Conservation (phyloP, 1,140 invertebrate species). For the Liolophura sinensis region DNA sequence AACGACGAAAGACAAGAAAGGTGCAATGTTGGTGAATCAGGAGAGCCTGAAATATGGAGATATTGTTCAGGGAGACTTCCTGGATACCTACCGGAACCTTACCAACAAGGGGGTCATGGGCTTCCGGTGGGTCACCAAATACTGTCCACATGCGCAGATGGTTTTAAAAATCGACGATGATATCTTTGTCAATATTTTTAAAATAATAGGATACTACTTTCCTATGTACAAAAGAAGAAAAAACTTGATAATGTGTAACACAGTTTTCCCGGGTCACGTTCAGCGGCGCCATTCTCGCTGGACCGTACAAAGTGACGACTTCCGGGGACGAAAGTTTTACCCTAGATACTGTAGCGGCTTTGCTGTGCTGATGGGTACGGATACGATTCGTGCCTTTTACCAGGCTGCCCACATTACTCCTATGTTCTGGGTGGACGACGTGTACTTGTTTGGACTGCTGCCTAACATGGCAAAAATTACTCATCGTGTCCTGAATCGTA, state of each 20-base stretch:
- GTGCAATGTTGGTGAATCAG: neutral
- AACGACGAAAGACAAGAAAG: too few relatives aligned
- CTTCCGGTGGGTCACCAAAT: constrained; percentile 21
- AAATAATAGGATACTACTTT: too few relatives aligned
- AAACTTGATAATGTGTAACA: too few relatives aligned
- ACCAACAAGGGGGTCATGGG: constrained; percentile 31
- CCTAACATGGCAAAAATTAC: constrained; percentile 7
- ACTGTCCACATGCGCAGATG: constrained; percentile 18
- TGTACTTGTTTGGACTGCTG: constrained; percentile 62
- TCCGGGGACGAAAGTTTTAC: constrained; percentile 21
- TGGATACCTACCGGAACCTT: constrained; percentile 25
- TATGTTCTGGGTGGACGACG: constrained; percentile 64
- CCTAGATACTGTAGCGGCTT: constrained; percentile 40
- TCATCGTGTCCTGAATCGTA: too few relatives aligned
- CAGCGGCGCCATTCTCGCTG: constrained; percentile 10
- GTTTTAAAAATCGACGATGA: constrained; percentile 31
- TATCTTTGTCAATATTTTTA: constrained; percentile 24
- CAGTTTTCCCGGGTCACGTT: too few relatives aligned
- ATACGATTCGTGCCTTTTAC: constrained; percentile 37
- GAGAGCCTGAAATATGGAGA: constrained; percentile 26
- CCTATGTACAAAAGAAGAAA: too few relatives aligned
- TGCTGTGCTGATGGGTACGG: constrained; percentile 25
- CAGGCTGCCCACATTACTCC: constrained; percentile 44
- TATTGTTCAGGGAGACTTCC: constrained; percentile 33
- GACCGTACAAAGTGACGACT: constrained; percentile 25